A percentile compares a stretch with the other conserved stretches of the same genome.
phyloP scores from a whole-genome alignment of 2,113 vertebrate genomes.

The Campylorhamphus procurvoides region DNA sequence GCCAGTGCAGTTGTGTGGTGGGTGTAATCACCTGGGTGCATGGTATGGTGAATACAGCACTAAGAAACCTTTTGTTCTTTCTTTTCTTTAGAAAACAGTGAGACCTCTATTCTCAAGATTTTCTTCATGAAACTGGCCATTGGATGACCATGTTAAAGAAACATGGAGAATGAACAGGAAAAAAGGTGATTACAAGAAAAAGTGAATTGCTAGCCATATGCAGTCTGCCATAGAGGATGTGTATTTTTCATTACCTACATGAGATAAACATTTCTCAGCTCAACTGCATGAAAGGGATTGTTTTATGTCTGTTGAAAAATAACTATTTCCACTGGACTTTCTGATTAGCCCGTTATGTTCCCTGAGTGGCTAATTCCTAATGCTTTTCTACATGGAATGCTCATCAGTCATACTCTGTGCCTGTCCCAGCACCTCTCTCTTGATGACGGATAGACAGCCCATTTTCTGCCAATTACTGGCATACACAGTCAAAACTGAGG shows the following conservation, averaged over 20 bases:
- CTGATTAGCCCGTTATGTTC: background rate
- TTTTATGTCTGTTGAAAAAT: background rate
- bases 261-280: background rate
- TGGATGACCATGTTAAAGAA: background rate
- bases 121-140: background rate
- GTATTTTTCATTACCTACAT: background rate
- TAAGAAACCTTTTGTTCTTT: background rate
- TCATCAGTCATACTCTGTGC: background rate
- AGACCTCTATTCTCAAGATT: background rate
- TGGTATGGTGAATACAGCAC: rapidly evolving
- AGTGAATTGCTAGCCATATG: background rate
- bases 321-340: background rate
- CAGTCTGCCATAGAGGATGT: background rate
- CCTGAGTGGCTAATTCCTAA: background rate
- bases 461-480: background rate
- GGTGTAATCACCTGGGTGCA: background rate
- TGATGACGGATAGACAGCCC: background rate
- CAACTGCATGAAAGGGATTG: background rate
- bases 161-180: background rate
- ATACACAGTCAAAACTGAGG: background rate
- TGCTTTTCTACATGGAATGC: background rate
- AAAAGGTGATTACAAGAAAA: background rate
- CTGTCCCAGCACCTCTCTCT: background rate
- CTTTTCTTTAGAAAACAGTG: background rate
- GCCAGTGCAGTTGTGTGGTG: background rate